Evolutionary conservation across 2,797 vertebrate species (phyloP), one percentile per base, ranked within the genome.

Genomic region (Cossypha polioptera): DNA sequence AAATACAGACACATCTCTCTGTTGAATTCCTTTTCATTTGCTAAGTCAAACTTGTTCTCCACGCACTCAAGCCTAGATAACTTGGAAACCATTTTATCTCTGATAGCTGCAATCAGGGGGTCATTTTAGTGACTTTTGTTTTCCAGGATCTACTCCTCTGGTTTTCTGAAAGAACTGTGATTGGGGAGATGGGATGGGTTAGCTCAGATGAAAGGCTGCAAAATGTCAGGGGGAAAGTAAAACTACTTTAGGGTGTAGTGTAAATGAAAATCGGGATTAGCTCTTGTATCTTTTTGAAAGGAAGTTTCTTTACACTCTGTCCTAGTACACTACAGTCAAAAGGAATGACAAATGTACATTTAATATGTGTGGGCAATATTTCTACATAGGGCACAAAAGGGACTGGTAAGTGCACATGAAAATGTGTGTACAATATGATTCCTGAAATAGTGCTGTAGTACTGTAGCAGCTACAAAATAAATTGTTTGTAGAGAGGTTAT

Each of bases 101-200:
- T 63, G 66, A 90, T 53, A 85, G 38, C 45, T 73, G 48, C 83
- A 93, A 93, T 95, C 92, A 95, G 43, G 47, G 42, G 67, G 71
- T 74, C 42, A n/a, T 82, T 90, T 88, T 38, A 59, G 86, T 42
- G 63, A 13, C 7, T 19, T 67, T 33, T 71, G 42, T 61, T 57
- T 45, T 38, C 6, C 31, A 36, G 14, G 3, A 14, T 71, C 22
- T 86, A 17, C 35, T n/a, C 57, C n/a, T 79, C 16, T 79, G 65
- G 31, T 50, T 92, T 87, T 71, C 86, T 89, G 82, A 85, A 65
- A 87, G 47, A 82, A 12, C 38, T 33, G 28, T 62, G 79, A 90
- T 0, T 93, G 68, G 58, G n/a, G 29, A 74, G 31, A 42, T 91
- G n/a, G 18, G 57, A 80, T 63, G 45, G 57, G 28, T 57, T 76